phyloP scores from a whole-genome alignment of 2,113 vertebrate genomes.

The Macquaria australasica region DNA sequence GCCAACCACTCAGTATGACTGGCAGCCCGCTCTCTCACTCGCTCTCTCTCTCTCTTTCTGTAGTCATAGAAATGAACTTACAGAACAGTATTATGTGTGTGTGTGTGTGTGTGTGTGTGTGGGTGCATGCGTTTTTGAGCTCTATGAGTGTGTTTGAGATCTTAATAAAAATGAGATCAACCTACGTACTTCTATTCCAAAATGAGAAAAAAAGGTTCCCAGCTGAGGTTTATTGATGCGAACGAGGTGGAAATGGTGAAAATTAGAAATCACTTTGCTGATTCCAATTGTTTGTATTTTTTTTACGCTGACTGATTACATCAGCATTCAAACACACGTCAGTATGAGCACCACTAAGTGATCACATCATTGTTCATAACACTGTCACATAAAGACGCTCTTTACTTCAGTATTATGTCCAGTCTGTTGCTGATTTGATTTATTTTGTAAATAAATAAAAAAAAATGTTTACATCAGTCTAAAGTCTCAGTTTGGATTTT shows the following conservation, averaged over 20 bases:
- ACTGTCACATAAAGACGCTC: background rate
- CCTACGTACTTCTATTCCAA: background rate
- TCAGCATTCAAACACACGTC: background rate
- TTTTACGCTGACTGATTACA: background rate
- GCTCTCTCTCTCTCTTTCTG: constrained; percentile 3
- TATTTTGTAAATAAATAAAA: too few relatives aligned
- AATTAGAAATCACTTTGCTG: background rate
- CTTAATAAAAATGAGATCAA: constrained; percentile 17
- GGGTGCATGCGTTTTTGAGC: background rate
- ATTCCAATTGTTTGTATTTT: background rate
- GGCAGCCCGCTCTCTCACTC: constrained; percentile 61
- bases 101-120: constrained; percentile 12
- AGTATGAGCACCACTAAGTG: background rate
- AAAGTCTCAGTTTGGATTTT: too few relatives aligned
- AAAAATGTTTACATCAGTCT: too few relatives aligned
- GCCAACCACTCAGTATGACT: constrained; percentile 76
- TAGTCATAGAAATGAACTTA: constrained; percentile 44
- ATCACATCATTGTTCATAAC: background rate
- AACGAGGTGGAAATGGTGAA: constrained; percentile 9
- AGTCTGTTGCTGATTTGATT: background rate
- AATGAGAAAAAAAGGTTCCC: background rate
- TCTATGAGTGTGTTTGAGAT: background rate
- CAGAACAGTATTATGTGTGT: constrained; percentile 41
- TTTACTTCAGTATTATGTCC: background rate
- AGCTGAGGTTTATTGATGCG: background rate